phyloP scores from a whole-genome alignment of 2,797 vertebrate genomes.

The Poeciliopsis presidionis region DNA sequence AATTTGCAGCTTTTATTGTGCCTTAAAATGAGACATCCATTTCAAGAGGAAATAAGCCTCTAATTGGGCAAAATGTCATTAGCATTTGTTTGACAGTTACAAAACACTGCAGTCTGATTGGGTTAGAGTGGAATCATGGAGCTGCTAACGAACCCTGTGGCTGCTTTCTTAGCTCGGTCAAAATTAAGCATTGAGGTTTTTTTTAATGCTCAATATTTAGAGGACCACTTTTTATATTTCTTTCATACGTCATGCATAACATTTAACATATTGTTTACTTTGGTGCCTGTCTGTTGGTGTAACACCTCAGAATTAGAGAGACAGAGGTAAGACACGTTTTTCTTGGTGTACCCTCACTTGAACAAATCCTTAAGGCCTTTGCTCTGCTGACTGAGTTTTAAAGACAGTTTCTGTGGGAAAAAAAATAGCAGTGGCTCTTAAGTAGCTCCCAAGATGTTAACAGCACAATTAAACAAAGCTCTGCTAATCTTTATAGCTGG shows the following conservation, averaged over 20 bases:
- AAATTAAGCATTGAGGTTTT: neutral
- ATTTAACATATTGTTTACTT: slow-evolving; percentile 22
- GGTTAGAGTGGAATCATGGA: slow-evolving; percentile 5
- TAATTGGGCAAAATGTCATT: slow-evolving; percentile 34
- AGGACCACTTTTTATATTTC: slow-evolving; percentile 1
- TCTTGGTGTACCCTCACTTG: slow-evolving; percentile 38
- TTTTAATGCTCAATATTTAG: neutral
- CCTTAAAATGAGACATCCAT: slow-evolving; percentile 9
- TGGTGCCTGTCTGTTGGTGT: slow-evolving; percentile 13
- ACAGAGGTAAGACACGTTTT: slow-evolving; percentile 2
- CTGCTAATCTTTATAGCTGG: slow-evolving; percentile 76
- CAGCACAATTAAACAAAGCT: slow-evolving; percentile 78
- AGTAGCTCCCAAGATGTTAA: slow-evolving; percentile 64
- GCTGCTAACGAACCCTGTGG: neutral
- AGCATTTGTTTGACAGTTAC: slow-evolving; percentile 19
- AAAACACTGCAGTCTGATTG: slow-evolving; percentile 24
- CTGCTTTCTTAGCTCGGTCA: slow-evolving; percentile 3
- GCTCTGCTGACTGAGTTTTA: slow-evolving; percentile 65
- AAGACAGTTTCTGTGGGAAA: slow-evolving; percentile 48
- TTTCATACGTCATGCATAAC: neutral
- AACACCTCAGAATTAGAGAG: slow-evolving; percentile 5
- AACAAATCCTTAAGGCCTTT: slow-evolving; percentile 50
- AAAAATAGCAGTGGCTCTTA: slow-evolving; percentile 53
- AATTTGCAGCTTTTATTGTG: slow-evolving; percentile 39
- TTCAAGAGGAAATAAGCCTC: slow-evolving; percentile 4